Evolutionary conservation across 2,113 vertebrate genomes (phyloP).

Genomic region (Siniperca chuatsi): DNA sequence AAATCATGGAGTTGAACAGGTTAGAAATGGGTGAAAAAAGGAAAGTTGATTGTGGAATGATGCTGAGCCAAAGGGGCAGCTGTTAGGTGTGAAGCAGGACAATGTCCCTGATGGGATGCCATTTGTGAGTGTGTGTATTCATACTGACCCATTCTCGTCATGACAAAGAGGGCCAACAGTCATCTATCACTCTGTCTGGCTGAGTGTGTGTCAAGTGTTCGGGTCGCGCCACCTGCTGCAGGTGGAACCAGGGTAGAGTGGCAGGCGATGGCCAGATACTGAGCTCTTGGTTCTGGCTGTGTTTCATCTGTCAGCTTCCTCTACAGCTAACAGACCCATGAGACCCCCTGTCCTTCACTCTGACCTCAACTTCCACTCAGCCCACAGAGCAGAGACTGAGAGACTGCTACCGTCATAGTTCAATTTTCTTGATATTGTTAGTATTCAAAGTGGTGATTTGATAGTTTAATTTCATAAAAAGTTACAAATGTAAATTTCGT

Average conservation of each 20-base stretch:
- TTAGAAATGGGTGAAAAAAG: slow-evolving; percentile 9
- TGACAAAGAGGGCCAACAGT: slow-evolving; percentile 49
- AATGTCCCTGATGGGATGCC: slow-evolving; percentile 30
- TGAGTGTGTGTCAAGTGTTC: slow-evolving; percentile 38
- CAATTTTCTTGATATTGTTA: background rate
- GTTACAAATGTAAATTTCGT: background rate
- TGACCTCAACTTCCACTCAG: slow-evolving; percentile 17
- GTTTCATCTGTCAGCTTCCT: slow-evolving; percentile 15
- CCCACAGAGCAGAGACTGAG: background rate
- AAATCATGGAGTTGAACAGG: background rate
- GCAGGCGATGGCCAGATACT: slow-evolving; percentile 5
- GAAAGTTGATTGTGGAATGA: background rate
- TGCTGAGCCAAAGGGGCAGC: slow-evolving; percentile 49
- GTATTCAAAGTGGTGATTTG: background rate
- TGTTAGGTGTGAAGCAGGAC: slow-evolving; percentile 36
- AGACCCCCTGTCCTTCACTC: slow-evolving; percentile 25
- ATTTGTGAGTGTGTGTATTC: slow-evolving; percentile 40
- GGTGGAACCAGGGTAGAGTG: slow-evolving; percentile 15
- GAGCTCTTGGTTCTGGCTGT: background rate
- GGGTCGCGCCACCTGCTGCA: slow-evolving; percentile 51
- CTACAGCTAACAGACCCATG: slow-evolving; percentile 1
- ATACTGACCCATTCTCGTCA: slow-evolving; percentile 26
- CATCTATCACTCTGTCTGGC: slow-evolving; percentile 66
- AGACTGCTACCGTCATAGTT: background rate
- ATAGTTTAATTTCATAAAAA: background rate